Evolutionary conservation across 2,888 invertebrate genomes (phyloP).

Genomic region (Callyntrura sp.): DNA sequence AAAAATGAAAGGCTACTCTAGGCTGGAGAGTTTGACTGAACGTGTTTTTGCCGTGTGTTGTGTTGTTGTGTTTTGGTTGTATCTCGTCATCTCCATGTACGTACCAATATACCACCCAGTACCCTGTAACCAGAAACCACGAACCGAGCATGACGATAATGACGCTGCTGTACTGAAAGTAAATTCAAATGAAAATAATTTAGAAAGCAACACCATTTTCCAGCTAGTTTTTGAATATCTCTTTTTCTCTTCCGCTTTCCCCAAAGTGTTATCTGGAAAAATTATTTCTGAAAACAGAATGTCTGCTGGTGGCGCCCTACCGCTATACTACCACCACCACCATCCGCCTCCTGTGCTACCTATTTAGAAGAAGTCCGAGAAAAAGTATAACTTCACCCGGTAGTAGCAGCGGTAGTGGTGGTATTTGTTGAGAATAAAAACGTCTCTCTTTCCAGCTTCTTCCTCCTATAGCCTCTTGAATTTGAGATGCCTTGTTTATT

Average conservation of each 20-base stretch:
- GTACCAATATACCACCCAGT: too few species aligned
- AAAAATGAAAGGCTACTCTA: neutral
- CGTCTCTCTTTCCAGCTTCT: neutral
- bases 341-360: too few species aligned
- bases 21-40: neutral
- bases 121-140: too few species aligned
- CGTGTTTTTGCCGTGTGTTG: too few species aligned
- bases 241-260: neutral
- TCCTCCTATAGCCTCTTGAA: constrained; percentile 45
- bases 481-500: constrained; percentile 20
- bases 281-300: neutral
- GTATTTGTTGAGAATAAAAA: too few species aligned
- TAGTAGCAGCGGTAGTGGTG: too few species aligned
- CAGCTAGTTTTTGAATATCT: neutral
- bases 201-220: neutral
- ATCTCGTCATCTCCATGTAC: too few species aligned
- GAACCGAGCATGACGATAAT: too few species aligned
- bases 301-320: neutral
- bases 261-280: neutral
- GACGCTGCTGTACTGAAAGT: too few species aligned
- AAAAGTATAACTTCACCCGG: too few species aligned
- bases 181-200: neutral
- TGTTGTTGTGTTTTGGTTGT: too few species aligned
- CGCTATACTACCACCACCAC: neutral
- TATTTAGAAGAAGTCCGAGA: too few species aligned